phyloP scores from a whole-genome alignment of 2,797 vertebrate species.

The Natrix natrix region DNA sequence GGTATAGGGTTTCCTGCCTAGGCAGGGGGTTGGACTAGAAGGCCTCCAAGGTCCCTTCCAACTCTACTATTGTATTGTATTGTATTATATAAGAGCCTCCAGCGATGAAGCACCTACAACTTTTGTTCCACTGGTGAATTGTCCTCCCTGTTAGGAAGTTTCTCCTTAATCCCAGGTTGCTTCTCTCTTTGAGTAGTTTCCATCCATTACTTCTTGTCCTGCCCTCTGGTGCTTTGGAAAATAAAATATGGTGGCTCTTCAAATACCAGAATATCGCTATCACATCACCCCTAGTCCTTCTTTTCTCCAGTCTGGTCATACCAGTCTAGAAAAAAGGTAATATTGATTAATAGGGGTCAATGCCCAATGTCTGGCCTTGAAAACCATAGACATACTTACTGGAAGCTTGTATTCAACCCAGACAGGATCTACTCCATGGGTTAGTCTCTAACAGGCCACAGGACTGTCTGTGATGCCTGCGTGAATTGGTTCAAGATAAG shows the following conservation, averaged over 20 bases:
- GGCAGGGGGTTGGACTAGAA: too few relatives aligned
- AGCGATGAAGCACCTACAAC: neutral
- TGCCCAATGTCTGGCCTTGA: neutral
- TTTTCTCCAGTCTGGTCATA: neutral
- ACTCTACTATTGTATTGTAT: too few relatives aligned
- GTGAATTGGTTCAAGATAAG: neutral
- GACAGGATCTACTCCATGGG: neutral
- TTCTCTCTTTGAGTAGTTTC: neutral
- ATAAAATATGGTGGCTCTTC: neutral
- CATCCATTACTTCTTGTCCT: neutral
- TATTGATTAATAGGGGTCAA: neutral
- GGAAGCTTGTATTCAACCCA: neutral
- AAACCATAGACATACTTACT: neutral
- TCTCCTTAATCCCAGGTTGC: neutral
- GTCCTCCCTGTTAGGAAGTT: neutral
- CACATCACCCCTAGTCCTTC: neutral
- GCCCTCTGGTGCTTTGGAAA: neutral
- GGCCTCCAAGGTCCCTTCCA: too few relatives aligned
- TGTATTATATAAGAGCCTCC: neutral
- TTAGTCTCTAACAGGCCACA: neutral
- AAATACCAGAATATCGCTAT: neutral
- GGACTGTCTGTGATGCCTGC: neutral
- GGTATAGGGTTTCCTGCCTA: too few relatives aligned
- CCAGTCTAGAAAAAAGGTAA: neutral
- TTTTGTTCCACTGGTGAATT: neutral